Conservation (phyloP, 2,797 vertebrate species). For the Cossypha niveicapilla region DNA sequence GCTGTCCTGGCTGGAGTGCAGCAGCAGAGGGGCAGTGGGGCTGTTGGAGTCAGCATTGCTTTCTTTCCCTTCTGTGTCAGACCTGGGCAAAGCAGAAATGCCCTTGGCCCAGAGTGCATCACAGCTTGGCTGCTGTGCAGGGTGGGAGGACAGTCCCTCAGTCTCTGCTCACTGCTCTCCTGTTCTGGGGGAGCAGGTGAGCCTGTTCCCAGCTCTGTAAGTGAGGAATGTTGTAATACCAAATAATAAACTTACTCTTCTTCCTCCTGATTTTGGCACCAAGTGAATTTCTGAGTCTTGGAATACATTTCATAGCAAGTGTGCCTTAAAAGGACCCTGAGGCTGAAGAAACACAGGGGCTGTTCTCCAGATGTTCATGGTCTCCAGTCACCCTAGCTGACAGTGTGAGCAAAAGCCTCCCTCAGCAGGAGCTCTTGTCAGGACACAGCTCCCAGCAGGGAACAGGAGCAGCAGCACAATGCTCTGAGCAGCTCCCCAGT, state of each 20-base stretch:
- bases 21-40: neutral
- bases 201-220: neutral
- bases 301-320: neutral
- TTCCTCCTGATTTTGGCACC: neutral
- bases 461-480: neutral
- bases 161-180: neutral
- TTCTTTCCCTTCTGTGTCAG: neutral
- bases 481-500: neutral
- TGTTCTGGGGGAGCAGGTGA: neutral
- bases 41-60: neutral
- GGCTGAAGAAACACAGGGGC: neutral
- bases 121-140: neutral
- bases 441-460: neutral
- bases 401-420: neutral
- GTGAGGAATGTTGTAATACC: neutral
- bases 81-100: neutral
- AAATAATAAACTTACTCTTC: neutral
- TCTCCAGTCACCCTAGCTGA: neutral
- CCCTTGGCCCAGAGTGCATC: neutral
- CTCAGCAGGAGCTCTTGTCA: constrained; percentile 13
- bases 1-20: neutral
- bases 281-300: neutral
- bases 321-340: neutral
- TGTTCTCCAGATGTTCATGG: neutral
- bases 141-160: neutral